Conservation (phyloP, 2,113 vertebrate genomes). For the Prinia subflava region DNA sequence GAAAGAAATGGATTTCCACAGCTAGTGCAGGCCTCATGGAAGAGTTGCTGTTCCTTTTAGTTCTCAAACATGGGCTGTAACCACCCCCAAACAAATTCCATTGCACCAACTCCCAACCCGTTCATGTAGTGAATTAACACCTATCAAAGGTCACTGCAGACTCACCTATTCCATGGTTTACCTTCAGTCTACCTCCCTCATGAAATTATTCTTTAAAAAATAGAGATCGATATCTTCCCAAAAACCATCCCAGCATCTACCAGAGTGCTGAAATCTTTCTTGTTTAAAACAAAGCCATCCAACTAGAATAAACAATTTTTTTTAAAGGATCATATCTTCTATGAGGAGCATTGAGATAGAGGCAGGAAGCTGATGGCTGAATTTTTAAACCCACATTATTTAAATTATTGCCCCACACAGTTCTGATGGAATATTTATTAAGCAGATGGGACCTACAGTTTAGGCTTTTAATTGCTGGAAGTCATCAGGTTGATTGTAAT, state of each 20-base stretch:
- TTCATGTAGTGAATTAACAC: neutral
- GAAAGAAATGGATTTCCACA: neutral
- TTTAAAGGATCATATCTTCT: neutral
- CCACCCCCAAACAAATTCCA: neutral
- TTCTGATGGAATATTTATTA: neutral
- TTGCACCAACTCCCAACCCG: neutral
- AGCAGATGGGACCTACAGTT: neutral
- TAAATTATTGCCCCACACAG: neutral
- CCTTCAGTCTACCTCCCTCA: neutral
- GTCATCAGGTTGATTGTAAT: neutral
- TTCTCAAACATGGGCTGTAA: neutral
- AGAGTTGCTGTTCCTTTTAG: neutral
- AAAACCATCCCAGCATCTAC: neutral
- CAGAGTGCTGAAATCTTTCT: neutral
- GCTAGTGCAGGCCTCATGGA: neutral
- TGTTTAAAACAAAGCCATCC: neutral
- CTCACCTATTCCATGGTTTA: neutral
- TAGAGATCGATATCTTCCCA: neutral
- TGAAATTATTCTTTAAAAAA: neutral
- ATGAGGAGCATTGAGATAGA: neutral
- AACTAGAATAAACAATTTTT: neutral
- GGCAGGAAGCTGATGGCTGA: neutral
- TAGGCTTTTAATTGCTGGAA: neutral
- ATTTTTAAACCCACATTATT: neutral
- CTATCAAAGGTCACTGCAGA: neutral